These are phyloP conservation scores for Pterocles gutturalis DNA, from an alignment of 2,113 vertebrate species.

Conservation along the genomic window DNA sequence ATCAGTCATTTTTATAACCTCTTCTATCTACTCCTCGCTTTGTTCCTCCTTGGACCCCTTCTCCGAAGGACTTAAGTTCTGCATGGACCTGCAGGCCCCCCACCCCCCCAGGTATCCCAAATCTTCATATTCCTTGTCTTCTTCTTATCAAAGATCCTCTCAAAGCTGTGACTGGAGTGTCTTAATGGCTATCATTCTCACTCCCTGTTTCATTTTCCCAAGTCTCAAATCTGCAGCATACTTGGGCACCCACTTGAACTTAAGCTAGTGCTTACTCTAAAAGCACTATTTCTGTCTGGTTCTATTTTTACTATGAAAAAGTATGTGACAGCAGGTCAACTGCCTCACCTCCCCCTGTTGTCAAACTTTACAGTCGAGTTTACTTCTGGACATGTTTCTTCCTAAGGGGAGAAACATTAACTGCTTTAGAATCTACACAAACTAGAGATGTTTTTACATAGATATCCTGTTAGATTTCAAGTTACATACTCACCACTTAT, in stretches of 20 bases:
- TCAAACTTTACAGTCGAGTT: background rate
- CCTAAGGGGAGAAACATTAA: background rate
- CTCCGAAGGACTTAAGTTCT: background rate
- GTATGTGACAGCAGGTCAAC: background rate
- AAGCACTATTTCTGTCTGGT: background rate
- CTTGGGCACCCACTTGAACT: background rate
- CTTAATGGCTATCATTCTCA: background rate
- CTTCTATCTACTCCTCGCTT: rapidly evolving
- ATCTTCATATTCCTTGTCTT: background rate
- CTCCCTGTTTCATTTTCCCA: background rate
- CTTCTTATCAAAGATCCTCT: background rate
- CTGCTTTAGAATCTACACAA: background rate
- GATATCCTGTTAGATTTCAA: background rate
- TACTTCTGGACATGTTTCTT: background rate
- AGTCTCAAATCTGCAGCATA: background rate
- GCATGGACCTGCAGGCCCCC: background rate
- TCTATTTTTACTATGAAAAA: background rate
- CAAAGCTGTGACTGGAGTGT: background rate
- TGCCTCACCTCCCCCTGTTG: background rate
- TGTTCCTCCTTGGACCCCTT: rapidly evolving
- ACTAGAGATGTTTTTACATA: background rate
- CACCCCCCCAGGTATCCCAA: background rate
- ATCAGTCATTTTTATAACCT: rapidly evolving
- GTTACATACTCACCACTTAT: background rate
- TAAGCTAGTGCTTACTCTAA: background rate